Base-by-base conservation (phyloP, 1,140 invertebrate genomes). In the Aphelenchoides fujianensis region DNA sequence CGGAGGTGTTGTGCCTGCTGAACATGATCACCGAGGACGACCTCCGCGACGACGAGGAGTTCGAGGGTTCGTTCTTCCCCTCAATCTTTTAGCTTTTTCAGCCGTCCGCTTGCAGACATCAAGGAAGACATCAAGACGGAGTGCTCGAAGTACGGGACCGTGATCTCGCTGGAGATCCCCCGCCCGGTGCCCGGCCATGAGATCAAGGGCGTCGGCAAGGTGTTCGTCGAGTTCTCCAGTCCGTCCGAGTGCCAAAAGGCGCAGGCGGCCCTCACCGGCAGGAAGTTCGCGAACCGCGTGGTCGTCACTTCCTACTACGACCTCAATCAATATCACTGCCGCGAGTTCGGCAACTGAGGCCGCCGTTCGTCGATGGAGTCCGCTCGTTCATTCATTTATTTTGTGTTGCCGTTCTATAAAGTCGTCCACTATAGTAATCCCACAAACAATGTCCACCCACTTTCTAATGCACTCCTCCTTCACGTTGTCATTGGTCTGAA, bases 21-120 rank as follows among this genome's bases (percentile, higher is more conserved):
- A 99, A 99, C 86, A 98, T 98, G 95, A 94, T 98, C 0, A 94
- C 92, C 0, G 92, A 94, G 1, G 95, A 98, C 74, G 97, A 99
- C 86, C 87, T 99, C 67, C 91, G 91, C 81, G 95, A 98, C 85
- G 96, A 98, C 85, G 95, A 98, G 83, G 97, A 99, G 87, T 99
- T 98, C 85, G 95, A 99, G 86, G 88, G 87, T 87, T 66, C 37
- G n/a, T 2, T 32, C 12, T 5, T 71, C 23, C 7, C 32, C 54
- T 28, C 7, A 57, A 71, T n/a, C n/a, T n/a, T n/a, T n/a, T n/a
- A n/a, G n/a, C n/a, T n/a, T n/a, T n/a, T 75, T 69, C 37, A 19
- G 34, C 35, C 27, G 54, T 57, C 57, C 54, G 57, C 7, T 78
- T 83, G 61, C 74, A 88, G 95, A 98, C 84, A 98, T 98, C 82